Evolutionary conservation across 1,140 invertebrate species (phyloP), one percentile per base, ranked within the genome.

Genomic region (Odontomachus brunneus): DNA sequence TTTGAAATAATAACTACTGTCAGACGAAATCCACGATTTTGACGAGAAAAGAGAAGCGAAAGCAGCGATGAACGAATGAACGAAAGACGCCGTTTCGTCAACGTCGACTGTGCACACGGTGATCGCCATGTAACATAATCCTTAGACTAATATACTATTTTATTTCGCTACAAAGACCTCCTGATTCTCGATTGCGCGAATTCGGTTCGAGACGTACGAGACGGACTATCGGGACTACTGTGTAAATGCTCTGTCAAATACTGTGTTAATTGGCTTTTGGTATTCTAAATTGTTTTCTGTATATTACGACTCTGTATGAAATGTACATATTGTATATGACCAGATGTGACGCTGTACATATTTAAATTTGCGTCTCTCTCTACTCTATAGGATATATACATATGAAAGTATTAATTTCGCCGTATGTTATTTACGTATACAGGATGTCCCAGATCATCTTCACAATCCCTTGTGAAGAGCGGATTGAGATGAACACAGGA

Each of bases 241-340:
- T 81, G 78, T 82, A 78, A 78, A 85, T 84, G 24, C 66, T 82
- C 26, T 63, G 53, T 51, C 48, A 55, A 83, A 53, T 86, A 69
- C 55, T 75, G 62, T 80, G 85, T 80, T 59, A 78, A 85, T 84
- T 84, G 89, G 85, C 85, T 89, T 91, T 66, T 86, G 82, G 87
- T 83, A 81, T 84, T 85, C 87, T 75, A 87, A 87, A 88, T 88
- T 88, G 22, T 82, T 75, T 69, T 55, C 60, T 89, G 74, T 81
- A 83, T 60, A 85, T 83, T 80, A 82, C 17, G 80, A 82, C 26
- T 57, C 26, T 87, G 57, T 66, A 84, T 72, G 63, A 84, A 83
- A 73, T 89, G 89, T 89, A 89, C 67, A 89, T 89, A 89, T 12
- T 88, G 87, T 89, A 89, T 85, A 88, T 88, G 83, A 86, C 26